Evolutionary conservation across 2,113 vertebrate genomes (phyloP), one percentile per base, ranked within the genome.

Genomic region (Alethe diademata): DNA sequence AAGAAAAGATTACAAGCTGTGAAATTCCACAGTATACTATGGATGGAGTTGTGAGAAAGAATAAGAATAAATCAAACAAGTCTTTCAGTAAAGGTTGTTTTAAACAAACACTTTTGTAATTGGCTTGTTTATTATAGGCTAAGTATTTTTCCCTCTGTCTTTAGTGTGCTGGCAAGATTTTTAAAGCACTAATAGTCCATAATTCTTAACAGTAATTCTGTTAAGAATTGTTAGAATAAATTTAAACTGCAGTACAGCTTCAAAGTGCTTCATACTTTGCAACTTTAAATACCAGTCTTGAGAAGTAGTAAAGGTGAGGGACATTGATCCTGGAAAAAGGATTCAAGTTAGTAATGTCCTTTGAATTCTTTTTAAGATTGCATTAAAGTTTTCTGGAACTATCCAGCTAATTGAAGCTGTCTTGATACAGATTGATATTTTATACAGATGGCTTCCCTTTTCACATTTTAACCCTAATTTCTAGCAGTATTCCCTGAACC

Each of bases 131-230:
- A 35, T 78, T 83, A 54, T 22, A n/a, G 43, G 36, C 24, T 5
- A 66, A 86, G 9, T 71, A 50, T 67, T 92, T 78, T 82, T 62
- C 19, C 12, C 65, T 78, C 45, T 54, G 16, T 61, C 36, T 76
- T 88, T 79, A 76, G 9, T 57, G 35, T 40, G 17, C 36, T 93
- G 66, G 23, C 47, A 65, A 16, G 86, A 56, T 78, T 92, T 75
- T 64, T 50, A 42, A 93, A 76, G 45, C 17, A 12, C 6, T 43
- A 33, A 7, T 43, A 82, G 19, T 43, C 20, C 5, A 6, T 60
- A 18, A 54, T 79, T 96, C 91, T 95, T 95, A 86, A 90, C 62
- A 60, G 45, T 78, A 90, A 35, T 79, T 94, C 78, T 91, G 87
- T 95, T 92, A 93, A 93, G 86, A 90, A 43, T 50, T 76, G 14